phyloP scores from a whole-genome alignment of 2,113 vertebrate genomes.

The Tinamus guttatus region DNA sequence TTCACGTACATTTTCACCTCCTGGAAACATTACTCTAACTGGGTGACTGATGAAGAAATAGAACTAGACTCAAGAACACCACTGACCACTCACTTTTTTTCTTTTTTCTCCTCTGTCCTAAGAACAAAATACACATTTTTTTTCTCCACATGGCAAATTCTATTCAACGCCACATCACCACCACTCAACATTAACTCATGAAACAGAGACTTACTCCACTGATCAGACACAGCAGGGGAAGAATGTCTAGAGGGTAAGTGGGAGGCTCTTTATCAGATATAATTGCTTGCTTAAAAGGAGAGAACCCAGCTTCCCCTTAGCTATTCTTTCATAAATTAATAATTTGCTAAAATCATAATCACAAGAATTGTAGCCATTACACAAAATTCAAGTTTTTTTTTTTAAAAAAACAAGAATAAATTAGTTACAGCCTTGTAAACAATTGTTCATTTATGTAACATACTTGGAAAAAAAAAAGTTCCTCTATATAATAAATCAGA shows the following conservation, averaged over 20 bases:
- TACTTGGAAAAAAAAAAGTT: conserved; percentile 66
- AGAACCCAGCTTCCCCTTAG: conserved; percentile 85
- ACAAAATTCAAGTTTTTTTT: conserved; percentile 82
- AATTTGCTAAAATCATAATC: conserved; percentile 81
- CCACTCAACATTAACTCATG: conserved; percentile 59
- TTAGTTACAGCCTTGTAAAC: conserved; percentile 89
- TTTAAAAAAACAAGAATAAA: conserved; percentile 82
- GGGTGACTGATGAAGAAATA: conserved; percentile 38
- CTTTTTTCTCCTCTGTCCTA: conserved; percentile 27
- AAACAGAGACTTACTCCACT: conserved; percentile 68
- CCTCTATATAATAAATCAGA: conserved; percentile 87
- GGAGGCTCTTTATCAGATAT: conserved; percentile 64
- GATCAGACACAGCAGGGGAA: conserved; percentile 55
- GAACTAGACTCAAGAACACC: conserved; percentile 51
- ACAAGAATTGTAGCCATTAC: conserved; percentile 79
- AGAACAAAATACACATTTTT: conserved; percentile 50
- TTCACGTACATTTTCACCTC: conserved; percentile 31
- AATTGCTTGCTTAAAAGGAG: conserved; percentile 76
- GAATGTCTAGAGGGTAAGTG: conserved; percentile 24
- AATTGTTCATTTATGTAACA: conserved; percentile 84
- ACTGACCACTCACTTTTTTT: background rate
- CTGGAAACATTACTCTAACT: conserved; percentile 52
- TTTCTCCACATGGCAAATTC: conserved; percentile 64
- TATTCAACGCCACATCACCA: conserved; percentile 68
- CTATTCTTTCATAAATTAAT: conserved; percentile 84